Evolutionary conservation across 2,113 vertebrate species (phyloP), one percentile per base, ranked within the genome.

Genomic region (Cyprinodon variegatus): DNA sequence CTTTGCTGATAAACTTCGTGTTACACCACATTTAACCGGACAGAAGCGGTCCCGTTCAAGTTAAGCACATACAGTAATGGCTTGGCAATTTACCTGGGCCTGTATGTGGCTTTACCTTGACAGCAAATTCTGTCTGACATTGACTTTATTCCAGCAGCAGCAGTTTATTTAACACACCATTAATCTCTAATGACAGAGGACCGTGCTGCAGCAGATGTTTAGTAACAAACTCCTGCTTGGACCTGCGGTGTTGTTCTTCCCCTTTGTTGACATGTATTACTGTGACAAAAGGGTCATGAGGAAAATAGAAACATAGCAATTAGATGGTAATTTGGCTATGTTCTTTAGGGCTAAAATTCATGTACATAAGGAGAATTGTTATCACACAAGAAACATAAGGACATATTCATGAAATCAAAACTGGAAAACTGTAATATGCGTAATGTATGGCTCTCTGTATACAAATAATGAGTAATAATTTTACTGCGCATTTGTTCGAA

Each of bases 181-280:
- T 94, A 91, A 92, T 93, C 90, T 90, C 83, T 76, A 89, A 89
- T 81, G 88, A 92, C 91, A 92, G 91, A 87, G 83, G 88, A 85
- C 75, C 83, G 77, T 39, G 63, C 70, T 22, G 77, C 76, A 87
- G 92, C 94, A 94, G 93, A 94, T 94, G 93, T 94, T 93, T 89
- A 86, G 85, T 85, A 92, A 89, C 91, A 90, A 88, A 93, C 87
- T 87, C 88, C 82, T 84, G 90, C 78, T 83, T 53, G 12, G 70
- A 73, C 83, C 66, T 74, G 72, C 53, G 22, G 62, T 76, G 88
- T 78, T 83, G 84, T 79, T 88, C 83, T 89, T 88, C 85, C 86
- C 85, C 83, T 84, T 90, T 85, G 68, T 85, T 78, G 83, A 83
- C 89, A 73, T 77, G 83, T 72, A 61, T 84, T 80, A 83, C 64